phyloP scores from a whole-genome alignment of 2,113 vertebrate species.

The Rhinoderma darwinii region DNA sequence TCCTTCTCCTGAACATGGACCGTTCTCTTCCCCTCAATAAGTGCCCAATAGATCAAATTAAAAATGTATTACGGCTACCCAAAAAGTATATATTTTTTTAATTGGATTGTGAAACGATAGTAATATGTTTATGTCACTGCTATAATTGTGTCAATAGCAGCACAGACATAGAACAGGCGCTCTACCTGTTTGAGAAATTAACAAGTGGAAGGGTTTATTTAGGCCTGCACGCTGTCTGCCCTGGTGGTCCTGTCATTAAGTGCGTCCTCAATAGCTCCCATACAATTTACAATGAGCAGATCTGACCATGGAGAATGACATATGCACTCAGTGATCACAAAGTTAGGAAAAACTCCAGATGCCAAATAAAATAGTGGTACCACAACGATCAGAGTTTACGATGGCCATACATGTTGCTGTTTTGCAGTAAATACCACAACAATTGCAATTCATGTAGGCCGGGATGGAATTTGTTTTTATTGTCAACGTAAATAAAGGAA shows the following conservation, averaged over 20 bases:
- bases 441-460: not conserved
- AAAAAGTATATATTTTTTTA: not conserved
- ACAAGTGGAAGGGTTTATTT: constrained; percentile 34
- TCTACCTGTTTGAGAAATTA: constrained; percentile 21
- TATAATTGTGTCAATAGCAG: not conserved
- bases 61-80: not conserved
- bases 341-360: not conserved
- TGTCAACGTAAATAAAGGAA: too few species aligned
- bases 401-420: not conserved
- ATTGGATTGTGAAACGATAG: not conserved
- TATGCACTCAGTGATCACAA: not conserved
- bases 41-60: not conserved
- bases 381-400: too few species aligned
- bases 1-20: not conserved
- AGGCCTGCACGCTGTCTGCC: not conserved
- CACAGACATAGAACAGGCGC: constrained; percentile 6
- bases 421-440: not conserved
- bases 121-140: not conserved
- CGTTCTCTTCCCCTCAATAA: not conserved
- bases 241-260: constrained; percentile 55
- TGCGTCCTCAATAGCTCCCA: constrained; percentile 31
- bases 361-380: not conserved
- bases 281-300: constrained; percentile 51
- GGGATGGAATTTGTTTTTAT: too few species aligned
- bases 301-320: not conserved